A percentile compares a stretch with the other conserved stretches of the same genome.
Evolutionary conservation across 2,113 vertebrate genomes (phyloP).

Genomic region (Anseranas semipalmata): DNA sequence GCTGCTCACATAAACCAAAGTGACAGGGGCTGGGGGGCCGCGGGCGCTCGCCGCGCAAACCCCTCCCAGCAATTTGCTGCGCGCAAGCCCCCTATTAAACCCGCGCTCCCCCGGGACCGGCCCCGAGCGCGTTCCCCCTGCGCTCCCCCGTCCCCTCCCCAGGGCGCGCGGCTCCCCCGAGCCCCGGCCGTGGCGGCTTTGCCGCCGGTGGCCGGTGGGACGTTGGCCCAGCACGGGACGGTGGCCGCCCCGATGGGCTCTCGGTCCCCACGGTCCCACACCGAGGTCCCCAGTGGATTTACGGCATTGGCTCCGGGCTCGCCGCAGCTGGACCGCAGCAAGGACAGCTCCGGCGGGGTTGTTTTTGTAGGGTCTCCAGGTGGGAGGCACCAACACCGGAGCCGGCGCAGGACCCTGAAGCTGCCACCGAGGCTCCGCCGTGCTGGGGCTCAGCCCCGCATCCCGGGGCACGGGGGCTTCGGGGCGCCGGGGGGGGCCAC

Average conservation of each 20-base stretch:
- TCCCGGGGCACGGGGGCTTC: neutral
- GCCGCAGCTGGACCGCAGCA: neutral
- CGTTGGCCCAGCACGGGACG: neutral
- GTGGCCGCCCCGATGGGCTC: neutral
- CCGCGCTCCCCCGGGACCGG: conserved; percentile 60
- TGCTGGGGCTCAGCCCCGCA: neutral
- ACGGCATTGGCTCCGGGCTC: no score
- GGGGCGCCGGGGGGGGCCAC: neutral
- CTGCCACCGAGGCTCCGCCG: no score
- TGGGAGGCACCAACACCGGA: neutral
- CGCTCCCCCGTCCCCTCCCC: neutral
- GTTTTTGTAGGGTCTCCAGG: neutral
- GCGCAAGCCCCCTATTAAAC: conserved; percentile 76
- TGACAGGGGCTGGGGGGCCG: conserved; percentile 42
- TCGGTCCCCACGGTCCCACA: no score
- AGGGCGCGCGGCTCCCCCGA: neutral
- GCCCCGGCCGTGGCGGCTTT: neutral
- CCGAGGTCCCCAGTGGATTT: neutral
- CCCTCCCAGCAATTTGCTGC: conserved; percentile 75
- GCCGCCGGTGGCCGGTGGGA: neutral
- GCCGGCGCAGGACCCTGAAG: neutral
- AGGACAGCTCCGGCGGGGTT: neutral
- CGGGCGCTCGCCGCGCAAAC: conserved; percentile 58
- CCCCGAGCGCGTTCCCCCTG: conserved; percentile 50
- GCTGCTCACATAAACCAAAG: neutral